phyloP scores from a whole-genome alignment of 2,113 vertebrate species.

The Parotia lawesii region DNA sequence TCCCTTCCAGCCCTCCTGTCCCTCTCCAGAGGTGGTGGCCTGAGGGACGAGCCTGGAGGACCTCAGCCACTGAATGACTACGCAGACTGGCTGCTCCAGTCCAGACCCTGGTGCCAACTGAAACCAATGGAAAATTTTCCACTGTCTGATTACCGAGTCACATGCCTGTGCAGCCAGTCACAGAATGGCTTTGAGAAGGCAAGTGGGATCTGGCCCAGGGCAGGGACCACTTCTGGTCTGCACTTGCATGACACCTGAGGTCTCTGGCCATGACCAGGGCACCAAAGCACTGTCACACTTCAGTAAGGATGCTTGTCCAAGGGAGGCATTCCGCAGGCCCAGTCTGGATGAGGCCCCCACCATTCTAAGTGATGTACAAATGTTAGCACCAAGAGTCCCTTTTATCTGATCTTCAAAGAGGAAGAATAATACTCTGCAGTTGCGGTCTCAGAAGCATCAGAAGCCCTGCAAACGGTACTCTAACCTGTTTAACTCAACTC shows the following conservation, averaged over 20 bases:
- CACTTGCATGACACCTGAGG: accelerated
- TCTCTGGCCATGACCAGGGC: accelerated
- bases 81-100: neutral
- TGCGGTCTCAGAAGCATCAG: neutral
- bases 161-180: neutral
- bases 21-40: neutral
- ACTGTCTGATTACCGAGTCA: neutral
- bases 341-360: neutral
- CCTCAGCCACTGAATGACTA: neutral
- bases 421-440: neutral
- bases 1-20: neutral
- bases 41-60: accelerated
- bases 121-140: neutral
- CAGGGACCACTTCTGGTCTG: neutral
- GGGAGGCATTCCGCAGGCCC: neutral
- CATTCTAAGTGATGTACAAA: neutral
- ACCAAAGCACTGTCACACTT: accelerated
- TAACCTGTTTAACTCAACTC: neutral
- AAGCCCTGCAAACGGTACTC: neutral
- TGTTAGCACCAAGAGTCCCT: neutral
- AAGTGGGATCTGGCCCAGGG: neutral
- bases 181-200: neutral
- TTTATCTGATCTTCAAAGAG: neutral
- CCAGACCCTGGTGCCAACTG: neutral
- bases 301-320: neutral